Evolutionary conservation across 2,888 invertebrate species (phyloP).

Genomic region (Phengaris arion): DNA sequence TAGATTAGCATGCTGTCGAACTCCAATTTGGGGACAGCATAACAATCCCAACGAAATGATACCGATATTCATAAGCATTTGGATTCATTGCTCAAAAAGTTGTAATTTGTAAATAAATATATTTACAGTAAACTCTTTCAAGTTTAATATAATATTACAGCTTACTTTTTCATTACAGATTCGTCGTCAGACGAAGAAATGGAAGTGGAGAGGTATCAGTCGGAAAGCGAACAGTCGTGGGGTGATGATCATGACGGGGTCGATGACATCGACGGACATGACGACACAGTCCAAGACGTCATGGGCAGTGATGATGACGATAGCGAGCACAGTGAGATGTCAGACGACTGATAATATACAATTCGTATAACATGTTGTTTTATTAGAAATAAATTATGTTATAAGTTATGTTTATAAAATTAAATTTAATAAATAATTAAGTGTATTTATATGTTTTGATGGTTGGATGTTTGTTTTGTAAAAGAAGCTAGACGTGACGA

Average conservation of each 20-base stretch:
- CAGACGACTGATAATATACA: constrained; percentile 46
- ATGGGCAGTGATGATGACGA: constrained; percentile 36
- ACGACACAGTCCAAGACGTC: constrained; percentile 38
- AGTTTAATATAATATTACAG: not conserved
- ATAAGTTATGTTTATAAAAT: not conserved
- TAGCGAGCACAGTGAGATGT: constrained; percentile 41
- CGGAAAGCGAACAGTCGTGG: constrained; percentile 57
- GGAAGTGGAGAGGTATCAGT: constrained; percentile 57
- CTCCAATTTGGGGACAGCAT: no score
- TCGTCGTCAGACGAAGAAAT: constrained; percentile 67
- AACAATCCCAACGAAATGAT: no score
- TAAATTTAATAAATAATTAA: constrained; percentile 2
- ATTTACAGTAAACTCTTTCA: no score
- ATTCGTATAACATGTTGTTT: constrained; percentile 33
- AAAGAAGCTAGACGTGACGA: no score
- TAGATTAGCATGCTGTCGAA: no score
- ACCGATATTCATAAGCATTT: no score
- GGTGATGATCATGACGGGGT: constrained; percentile 50
- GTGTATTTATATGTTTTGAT: not conserved
- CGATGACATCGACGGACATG: constrained; percentile 38
- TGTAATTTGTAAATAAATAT: no score
- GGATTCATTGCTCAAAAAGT: no score
- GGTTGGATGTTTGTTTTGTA: no score
- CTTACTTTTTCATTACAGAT: constrained; percentile 46
- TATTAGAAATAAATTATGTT: constrained; percentile 14